These are phyloP conservation scores for Vimba vimba DNA, from an alignment of 2,113 vertebrate species.

Conservation along the genomic window DNA sequence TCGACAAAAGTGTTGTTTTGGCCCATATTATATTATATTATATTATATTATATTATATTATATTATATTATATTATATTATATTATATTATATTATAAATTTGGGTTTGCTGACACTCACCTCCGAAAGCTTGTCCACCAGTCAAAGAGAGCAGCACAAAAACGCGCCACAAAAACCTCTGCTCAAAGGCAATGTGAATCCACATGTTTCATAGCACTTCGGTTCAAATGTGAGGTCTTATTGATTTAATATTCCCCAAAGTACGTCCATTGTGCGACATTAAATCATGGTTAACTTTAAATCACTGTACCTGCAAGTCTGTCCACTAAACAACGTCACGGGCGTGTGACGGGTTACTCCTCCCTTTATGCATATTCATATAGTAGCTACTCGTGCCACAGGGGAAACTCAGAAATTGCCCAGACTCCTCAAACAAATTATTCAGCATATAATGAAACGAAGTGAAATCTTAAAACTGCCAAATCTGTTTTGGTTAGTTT, in stretches of 20 bases:
- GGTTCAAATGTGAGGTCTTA: background rate
- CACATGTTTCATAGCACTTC: conserved; percentile 44
- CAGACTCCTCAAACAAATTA: background rate
- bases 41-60: too few relatives aligned
- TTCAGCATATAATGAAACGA: background rate
- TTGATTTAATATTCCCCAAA: background rate
- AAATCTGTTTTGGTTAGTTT: background rate
- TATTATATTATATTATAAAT: background rate
- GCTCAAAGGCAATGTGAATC: conserved; percentile 30
- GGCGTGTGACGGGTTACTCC: background rate
- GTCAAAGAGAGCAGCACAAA: conserved; percentile 61
- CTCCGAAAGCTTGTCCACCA: conserved; percentile 64
- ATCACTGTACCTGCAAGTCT: conserved; percentile 37
- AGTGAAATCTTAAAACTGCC: background rate
- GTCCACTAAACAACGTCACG: background rate
- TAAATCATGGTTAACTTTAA: conserved; percentile 14
- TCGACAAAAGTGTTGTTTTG: too few relatives aligned
- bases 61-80: background rate
- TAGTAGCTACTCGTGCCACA: background rate
- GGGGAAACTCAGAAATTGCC: background rate
- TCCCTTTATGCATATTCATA: conserved; percentile 11
- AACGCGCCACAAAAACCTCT: conserved; percentile 35
- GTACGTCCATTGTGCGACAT: background rate
- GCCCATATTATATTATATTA: too few relatives aligned
- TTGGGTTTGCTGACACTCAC: conserved; percentile 58